A percentile compares a stretch with the other conserved stretches of the same genome.
Evolutionary conservation across 1,140 invertebrate species (phyloP).

Genomic region (Diprion similis): DNA sequence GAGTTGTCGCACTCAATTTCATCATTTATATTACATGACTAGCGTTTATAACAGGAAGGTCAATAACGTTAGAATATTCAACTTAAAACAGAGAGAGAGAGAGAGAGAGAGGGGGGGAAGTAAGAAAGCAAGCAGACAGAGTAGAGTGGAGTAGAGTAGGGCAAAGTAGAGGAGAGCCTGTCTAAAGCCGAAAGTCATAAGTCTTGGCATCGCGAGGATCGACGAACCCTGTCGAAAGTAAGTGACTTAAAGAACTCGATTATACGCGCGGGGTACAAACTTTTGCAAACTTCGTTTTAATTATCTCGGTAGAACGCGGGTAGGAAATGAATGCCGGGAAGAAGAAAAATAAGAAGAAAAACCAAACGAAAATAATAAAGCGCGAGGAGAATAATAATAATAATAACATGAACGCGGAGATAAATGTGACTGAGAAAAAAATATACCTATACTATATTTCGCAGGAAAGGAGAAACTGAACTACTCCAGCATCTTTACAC

Average conservation of each 20-base stretch:
- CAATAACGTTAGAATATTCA: background rate
- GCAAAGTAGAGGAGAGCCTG: background rate
- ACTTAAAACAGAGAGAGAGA: background rate
- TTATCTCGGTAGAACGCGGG: background rate
- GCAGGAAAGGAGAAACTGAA: too few species aligned
- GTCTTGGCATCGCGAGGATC: background rate
- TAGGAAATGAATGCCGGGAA: too few species aligned
- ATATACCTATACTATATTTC: too few species aligned
- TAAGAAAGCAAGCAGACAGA: too few species aligned
- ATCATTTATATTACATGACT: background rate
- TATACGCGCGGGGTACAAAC: background rate
- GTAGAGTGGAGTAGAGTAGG: too few species aligned
- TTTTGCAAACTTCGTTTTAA: constrained; percentile 8
- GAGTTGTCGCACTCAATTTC: too few species aligned
- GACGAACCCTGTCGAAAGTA: background rate
- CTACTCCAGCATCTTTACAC: too few species aligned
- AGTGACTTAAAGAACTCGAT: constrained; percentile 7
- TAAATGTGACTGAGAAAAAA: too few species aligned
- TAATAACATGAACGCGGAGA: too few species aligned
- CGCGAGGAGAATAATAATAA: too few species aligned
- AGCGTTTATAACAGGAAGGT: background rate
- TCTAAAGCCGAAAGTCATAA: constrained; percentile 3
- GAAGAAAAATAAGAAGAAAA: background rate
- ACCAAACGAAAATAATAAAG: background rate
- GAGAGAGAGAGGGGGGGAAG: too few species aligned